A percentile compares a stretch with the other conserved stretches of the same genome.
Conservation (phyloP, 2,797 vertebrate species). For the Eulemur rubriventer region DNA sequence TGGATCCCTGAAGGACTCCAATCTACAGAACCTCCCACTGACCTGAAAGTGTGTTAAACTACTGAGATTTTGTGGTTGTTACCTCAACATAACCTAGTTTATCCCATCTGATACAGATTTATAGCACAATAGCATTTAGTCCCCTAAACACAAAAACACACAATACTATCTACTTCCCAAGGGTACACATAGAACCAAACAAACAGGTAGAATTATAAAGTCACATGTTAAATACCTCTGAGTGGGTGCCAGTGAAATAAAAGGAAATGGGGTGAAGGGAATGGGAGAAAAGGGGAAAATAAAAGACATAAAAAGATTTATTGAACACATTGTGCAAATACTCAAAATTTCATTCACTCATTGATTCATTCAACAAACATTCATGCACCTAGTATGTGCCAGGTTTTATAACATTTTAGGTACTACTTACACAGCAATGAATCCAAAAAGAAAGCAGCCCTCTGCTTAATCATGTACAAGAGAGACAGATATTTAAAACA, state of each 20-base stretch:
- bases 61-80: not conserved
- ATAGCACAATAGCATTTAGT: not conserved
- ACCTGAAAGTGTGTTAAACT: not conserved
- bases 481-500: not conserved
- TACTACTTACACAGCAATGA: not conserved
- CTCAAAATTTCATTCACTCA: not conserved
- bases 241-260: conserved; percentile 72
- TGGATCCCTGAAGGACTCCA: not conserved
- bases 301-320: not conserved
- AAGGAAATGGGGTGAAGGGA: conserved; percentile 78
- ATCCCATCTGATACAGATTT: not conserved
- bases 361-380: not conserved
- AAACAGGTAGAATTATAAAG: not conserved
- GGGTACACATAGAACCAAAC: not conserved
- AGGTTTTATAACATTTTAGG: not conserved
- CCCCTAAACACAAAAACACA: not conserved
- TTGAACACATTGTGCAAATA: not conserved
- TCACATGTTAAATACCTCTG: not conserved
- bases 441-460: not conserved
- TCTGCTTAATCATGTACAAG: not conserved
- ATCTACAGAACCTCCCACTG: not conserved
- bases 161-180: not conserved
- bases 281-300: conserved; percentile 68
- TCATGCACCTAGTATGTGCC: not conserved
- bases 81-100: not conserved